Percentiles rank a stretch among this genome's conserved stretches.
Evolutionary conservation across 2,888 invertebrate species (phyloP).

Genomic region (Machimus rusticus): DNA sequence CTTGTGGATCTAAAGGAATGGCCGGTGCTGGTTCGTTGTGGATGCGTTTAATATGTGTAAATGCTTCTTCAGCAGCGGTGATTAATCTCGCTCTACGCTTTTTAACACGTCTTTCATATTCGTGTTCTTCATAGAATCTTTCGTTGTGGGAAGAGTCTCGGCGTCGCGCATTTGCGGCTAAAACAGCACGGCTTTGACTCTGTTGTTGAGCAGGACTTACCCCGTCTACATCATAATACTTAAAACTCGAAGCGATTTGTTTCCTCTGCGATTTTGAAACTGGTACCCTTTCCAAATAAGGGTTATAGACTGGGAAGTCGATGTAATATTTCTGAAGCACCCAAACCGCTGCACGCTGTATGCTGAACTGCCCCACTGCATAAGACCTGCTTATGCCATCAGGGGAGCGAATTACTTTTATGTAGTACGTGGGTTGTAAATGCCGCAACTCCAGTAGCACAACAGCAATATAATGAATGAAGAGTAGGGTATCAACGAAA

Average conservation of each 20-base stretch:
- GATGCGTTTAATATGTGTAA: conserved; percentile 93
- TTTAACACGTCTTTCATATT: conserved; percentile 90
- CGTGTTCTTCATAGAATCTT: conserved; percentile 97
- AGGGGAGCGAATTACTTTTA: conserved; percentile 92
- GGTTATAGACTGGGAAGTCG: conserved; percentile 96
- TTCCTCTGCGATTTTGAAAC: conserved; percentile 82
- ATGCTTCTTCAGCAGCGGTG: conserved; percentile 96
- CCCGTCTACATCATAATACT: conserved; percentile 97
- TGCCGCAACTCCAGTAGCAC: conserved; percentile 93
- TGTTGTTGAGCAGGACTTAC: conserved; percentile 73
- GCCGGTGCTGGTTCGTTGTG: conserved; percentile 76
- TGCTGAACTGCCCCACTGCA: conserved; percentile 88
- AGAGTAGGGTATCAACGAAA: conserved; percentile 90
- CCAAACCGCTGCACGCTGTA: conserved; percentile 95
- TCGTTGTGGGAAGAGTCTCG: conserved; percentile 95
- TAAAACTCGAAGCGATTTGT: conserved; percentile 81
- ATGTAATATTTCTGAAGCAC: conserved; percentile 94
- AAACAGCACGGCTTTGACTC: conserved; percentile 74
- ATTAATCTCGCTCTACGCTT: conserved; percentile 90
- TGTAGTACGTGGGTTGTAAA: conserved; percentile 86
- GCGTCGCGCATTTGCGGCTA: conserved; percentile 81
- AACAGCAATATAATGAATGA: conserved; percentile 93
- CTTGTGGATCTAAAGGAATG: conserved; percentile 89
- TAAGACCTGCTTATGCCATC: conserved; percentile 92
- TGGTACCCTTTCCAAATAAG: conserved; percentile 90